These are phyloP conservation scores for Oncorhynchus kisutch DNA, from an alignment of 2,113 vertebrate species.

Conservation along the genomic window DNA sequence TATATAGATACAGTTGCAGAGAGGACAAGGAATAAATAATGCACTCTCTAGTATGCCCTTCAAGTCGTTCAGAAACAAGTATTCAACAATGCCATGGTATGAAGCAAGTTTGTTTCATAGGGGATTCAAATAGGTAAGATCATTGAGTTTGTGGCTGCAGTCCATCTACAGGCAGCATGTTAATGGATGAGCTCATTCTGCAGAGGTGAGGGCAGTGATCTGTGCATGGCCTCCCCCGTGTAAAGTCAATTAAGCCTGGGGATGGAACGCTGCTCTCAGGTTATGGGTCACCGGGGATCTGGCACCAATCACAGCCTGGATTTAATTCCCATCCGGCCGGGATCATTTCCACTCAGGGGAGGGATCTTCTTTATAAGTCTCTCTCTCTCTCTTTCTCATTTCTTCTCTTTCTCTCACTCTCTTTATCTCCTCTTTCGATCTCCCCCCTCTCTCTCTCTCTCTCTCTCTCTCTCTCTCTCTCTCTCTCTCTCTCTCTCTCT, in stretches of 20 bases:
- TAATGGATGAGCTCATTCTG: slow-evolving; percentile 18
- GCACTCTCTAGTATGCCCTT: no score
- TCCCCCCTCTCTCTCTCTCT: slow-evolving; percentile 19
- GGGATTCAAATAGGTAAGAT: not conserved
- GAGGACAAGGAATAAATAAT: no score
- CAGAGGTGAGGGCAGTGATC: slow-evolving; percentile 7
- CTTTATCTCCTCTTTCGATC: slow-evolving; percentile 22
- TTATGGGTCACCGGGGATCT: slow-evolving; percentile 5
- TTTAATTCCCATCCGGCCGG: not conserved
- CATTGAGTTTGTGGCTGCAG: not conserved
- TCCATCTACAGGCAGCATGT: not conserved
- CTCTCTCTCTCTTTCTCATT: slow-evolving; percentile 17
- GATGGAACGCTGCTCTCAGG: not conserved
- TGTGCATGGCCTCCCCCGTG: not conserved
- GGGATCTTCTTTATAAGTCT: slow-evolving; percentile 34
- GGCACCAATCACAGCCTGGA: not conserved
- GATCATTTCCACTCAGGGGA: slow-evolving; percentile 12
- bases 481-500: slow-evolving; percentile 9
- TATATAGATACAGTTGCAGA: no score
- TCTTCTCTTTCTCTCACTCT: slow-evolving; percentile 13
- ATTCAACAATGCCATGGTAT: no score
- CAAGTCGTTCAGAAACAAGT: no score
- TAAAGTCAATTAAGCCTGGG: not conserved
- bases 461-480: slow-evolving; percentile 16
- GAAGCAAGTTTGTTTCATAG: not conserved